Evolutionary conservation across 2,888 invertebrate species (phyloP), one percentile per base, ranked within the genome.

Genomic region (Tigriopus californicus): DNA sequence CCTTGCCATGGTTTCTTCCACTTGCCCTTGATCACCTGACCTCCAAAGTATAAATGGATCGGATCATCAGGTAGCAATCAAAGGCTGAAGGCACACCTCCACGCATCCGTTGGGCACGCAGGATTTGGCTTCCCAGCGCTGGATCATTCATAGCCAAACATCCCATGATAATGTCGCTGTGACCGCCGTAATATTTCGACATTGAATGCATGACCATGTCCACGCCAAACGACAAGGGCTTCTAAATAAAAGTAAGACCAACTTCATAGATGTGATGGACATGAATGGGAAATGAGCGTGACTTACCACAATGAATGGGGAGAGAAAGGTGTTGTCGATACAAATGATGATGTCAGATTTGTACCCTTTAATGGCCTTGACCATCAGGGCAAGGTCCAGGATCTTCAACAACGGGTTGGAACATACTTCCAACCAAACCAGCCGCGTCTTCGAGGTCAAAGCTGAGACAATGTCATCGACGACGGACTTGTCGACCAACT

Each of bases 311-410:
- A 49, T 22, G 20, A 18, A 49, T 20, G 49, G 49, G 20, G 49
- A 49, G 49, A 49, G 49, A 18, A 49, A 49, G 22, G 49, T 49
- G 22, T 49, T 49, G 22, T 49, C 49, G 20, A 49, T 22, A 22
- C 20, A 18, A 15, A 49, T 22, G 5, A 49, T 15, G 49, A 49
- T 49, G 13, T 49, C 49, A 13, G 20, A 5, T 8, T 22, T 49
- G 49, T 20, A 49, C 5, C 22, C 22, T 22, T 49, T 49, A 22
- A 49, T 22, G 22, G 49, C 49, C 20, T 18, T 13, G 22, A 49
- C 20, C 13, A 22, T 49, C 20, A 6, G 5, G 8, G 15, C 22
- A 22, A 49, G 2, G 22, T 49, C 49, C 13, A 22, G 5, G 20
- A 49, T 12, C 49, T 20, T 49, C 13, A 20, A 20, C 5, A 20